Conservation (phyloP, 2,797 vertebrate genomes). For the Enteromius paludinosus region DNA sequence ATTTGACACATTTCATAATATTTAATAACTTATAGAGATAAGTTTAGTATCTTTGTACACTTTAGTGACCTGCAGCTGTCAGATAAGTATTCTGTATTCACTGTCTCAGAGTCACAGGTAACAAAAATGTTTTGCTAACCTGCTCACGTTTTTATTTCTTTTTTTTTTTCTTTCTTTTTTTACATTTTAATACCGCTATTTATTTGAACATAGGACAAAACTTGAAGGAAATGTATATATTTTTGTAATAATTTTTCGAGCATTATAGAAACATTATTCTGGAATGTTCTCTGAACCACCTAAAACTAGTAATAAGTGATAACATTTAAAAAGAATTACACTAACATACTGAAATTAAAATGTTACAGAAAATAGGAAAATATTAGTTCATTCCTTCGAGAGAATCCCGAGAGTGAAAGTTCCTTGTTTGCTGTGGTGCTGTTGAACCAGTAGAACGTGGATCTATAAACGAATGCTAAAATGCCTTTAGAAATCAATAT, state of each 20-base stretch:
- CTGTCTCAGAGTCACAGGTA: neutral
- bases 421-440: neutral
- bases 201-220: neutral
- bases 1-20: neutral
- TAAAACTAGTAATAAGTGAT: neutral
- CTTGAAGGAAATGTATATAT: neutral
- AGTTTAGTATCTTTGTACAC: neutral
- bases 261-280: neutral
- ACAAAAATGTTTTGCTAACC: neutral
- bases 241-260: neutral
- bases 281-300: neutral
- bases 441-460: neutral
- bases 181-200: neutral
- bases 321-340: neutral
- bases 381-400: neutral
- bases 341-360: neutral
- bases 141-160: neutral
- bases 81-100: neutral
- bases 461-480: neutral
- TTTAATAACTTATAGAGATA: neutral
- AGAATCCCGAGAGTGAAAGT: neutral
- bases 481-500: neutral
- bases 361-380: neutral
- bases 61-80: neutral
- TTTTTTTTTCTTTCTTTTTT: no score